A percentile compares a stretch with the other conserved stretches of the same genome.
phyloP scores from a whole-genome alignment of 2,113 vertebrate genomes.

The Amphiprion percula region DNA sequence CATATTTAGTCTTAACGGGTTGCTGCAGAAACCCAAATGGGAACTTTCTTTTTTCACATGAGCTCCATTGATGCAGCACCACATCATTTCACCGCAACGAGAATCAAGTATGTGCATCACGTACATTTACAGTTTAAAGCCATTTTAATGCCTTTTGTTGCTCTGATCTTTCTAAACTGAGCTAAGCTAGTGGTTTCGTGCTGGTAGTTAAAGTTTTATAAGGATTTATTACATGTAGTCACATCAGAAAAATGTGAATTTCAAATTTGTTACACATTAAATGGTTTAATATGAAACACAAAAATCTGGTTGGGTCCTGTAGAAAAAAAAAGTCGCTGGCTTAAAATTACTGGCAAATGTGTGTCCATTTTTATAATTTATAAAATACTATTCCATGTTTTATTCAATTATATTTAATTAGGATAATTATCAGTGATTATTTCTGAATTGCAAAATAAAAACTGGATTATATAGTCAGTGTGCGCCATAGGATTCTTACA shows the following conservation, averaged over 20 bases:
- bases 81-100: not conserved
- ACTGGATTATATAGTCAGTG: constrained; percentile 2
- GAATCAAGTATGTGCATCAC: not conserved
- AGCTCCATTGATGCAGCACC: not conserved
- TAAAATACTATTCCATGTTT: constrained; percentile 33
- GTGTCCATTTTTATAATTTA: constrained; percentile 14
- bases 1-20: constrained; percentile 63
- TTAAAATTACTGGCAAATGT: constrained; percentile 5
- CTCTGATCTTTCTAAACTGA: too few species aligned
- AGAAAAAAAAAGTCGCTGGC: not conserved
- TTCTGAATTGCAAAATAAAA: constrained; percentile 32
- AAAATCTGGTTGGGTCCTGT: not conserved
- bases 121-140: too few species aligned
- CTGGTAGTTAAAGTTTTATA: not conserved
- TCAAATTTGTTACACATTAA: not conserved
- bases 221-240: not conserved
- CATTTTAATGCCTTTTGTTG: too few species aligned
- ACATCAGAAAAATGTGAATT: not conserved
- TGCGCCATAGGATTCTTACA: not conserved
- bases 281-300: not conserved
- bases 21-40: constrained; percentile 60
- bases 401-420: constrained; percentile 53
- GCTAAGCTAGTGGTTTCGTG: too few species aligned
- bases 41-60: constrained; percentile 4
- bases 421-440: constrained; percentile 49